Base-by-base conservation (phyloP, 37 sponge, comb jelly and placozoan species). In the Cliona cf. orientalis region DNA sequence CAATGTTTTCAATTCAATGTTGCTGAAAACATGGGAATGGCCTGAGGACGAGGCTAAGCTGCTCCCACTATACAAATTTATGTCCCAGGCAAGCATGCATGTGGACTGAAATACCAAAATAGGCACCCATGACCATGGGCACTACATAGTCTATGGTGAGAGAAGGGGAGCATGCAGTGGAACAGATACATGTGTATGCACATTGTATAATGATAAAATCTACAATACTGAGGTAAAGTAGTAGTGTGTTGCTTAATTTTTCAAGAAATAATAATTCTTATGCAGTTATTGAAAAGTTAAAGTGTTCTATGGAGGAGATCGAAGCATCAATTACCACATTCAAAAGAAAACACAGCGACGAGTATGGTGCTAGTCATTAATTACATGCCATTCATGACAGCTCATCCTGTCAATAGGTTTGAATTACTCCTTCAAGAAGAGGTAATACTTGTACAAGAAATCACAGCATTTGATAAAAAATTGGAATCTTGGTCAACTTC, bases 361-460 rank as follows among this genome's bases (percentile, higher is more conserved):
- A 83, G 93, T 95, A 64, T 82, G 87, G 4, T 17, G 17, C 55
- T 19, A 49, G 11, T 19, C 17, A 19, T 49, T 17, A 49, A 49
- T 19, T 19, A 17, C 17, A 49, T 49, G 11, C 55, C 17, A 19
- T 49, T 49, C 14, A 49, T 49, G 17, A 25, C 26, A 7, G 6
- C 38, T 23, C 11, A 33, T 5, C 4, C 34, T 33, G 29, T 74
- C 60, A 17, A 46, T 44, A 94, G 95, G 39, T 94, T 92, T 86
- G 96, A 95, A 41, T 34, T 66, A 1, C 73, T 95, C 21, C 42
- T 91, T 36, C 69, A 59, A 45, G 91, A 92, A 37, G 96, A 95
- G 55, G 37, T 72, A 41, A 21, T 63, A 0, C 4, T 63, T 29
- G n/a, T n/a, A 11, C 90, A 86, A 41, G 96, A 95, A 46, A 44